Evolutionary conservation across 2,797 vertebrate genomes (phyloP).

Genomic region (Nyctalus aviator): DNA sequence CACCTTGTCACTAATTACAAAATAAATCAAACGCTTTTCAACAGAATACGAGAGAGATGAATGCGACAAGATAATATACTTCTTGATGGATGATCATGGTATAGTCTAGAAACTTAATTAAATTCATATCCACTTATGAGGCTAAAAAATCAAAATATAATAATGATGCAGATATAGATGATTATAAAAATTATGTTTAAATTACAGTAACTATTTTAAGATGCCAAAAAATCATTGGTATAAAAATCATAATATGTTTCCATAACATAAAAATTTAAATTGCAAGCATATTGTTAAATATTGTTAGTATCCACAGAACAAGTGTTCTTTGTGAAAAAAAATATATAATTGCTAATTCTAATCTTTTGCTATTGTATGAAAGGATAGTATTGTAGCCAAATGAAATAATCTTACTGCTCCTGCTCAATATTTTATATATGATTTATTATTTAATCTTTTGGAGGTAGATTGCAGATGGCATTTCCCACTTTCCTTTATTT

Average conservation of each 20-base stretch:
- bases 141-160: slow-evolving; percentile 75
- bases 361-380: slow-evolving; percentile 22
- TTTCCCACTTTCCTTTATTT: slow-evolving; percentile 42
- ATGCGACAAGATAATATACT: slow-evolving; percentile 75
- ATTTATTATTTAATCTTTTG: slow-evolving; percentile 48
- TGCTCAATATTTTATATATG: slow-evolving; percentile 46
- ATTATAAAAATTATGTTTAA: slow-evolving; percentile 58
- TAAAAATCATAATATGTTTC: slow-evolving; percentile 37
- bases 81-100: slow-evolving; percentile 75
- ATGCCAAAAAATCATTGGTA: slow-evolving; percentile 58
- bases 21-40: slow-evolving; percentile 82
- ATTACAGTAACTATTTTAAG: slow-evolving; percentile 66
- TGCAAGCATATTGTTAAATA: slow-evolving; percentile 17
- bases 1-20: slow-evolving; percentile 72
- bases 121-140: slow-evolving; percentile 71
- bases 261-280: slow-evolving; percentile 7
- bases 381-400: neutral
- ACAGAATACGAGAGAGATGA: slow-evolving; percentile 71
- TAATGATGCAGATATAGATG: slow-evolving; percentile 62
- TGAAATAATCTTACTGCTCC: slow-evolving; percentile 45
- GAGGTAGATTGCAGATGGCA: neutral
- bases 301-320: neutral
- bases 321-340: slow-evolving; percentile 55
- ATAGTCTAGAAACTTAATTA: slow-evolving; percentile 72
- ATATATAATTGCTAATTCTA: slow-evolving; percentile 22